Conservation (phyloP, 2,113 vertebrate species). For the Agelaius tricolor region DNA sequence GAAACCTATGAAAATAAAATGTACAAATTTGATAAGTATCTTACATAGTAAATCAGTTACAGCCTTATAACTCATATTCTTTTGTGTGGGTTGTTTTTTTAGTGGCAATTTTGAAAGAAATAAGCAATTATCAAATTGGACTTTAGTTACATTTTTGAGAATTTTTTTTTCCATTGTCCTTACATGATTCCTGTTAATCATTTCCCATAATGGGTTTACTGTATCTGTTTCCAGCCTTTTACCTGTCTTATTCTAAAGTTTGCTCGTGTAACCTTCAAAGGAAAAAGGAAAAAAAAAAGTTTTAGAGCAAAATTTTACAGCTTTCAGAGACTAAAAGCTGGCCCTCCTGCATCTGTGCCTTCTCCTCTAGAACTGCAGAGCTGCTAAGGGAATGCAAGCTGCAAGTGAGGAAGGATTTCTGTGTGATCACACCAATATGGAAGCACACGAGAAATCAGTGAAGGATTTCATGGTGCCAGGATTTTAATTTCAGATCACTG, state of each 20-base stretch:
- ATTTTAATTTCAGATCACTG: neutral
- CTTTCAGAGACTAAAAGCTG: neutral
- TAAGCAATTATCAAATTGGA: neutral
- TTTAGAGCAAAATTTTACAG: neutral
- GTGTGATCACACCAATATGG: neutral
- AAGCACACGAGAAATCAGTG: neutral
- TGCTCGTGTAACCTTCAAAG: neutral
- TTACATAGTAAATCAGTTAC: neutral
- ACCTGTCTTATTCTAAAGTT: neutral
- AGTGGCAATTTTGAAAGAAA: neutral
- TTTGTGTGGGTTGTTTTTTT: neutral
- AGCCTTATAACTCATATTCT: neutral
- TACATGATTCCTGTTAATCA: neutral
- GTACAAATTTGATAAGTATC: neutral
- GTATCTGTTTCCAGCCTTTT: neutral
- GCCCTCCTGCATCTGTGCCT: neutral
- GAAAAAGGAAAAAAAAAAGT: neutral
- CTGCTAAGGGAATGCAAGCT: neutral
- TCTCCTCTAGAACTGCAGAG: neutral
- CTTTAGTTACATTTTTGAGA: neutral
- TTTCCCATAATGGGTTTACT: neutral
- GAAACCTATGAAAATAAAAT: slow-evolving; percentile 32
- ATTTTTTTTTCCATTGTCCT: neutral
- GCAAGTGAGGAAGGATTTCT: neutral
- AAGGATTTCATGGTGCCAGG: neutral